Evolutionary conservation across 2,797 vertebrate genomes (phyloP).

Genomic region (Parotocinclus haroldoi): DNA sequence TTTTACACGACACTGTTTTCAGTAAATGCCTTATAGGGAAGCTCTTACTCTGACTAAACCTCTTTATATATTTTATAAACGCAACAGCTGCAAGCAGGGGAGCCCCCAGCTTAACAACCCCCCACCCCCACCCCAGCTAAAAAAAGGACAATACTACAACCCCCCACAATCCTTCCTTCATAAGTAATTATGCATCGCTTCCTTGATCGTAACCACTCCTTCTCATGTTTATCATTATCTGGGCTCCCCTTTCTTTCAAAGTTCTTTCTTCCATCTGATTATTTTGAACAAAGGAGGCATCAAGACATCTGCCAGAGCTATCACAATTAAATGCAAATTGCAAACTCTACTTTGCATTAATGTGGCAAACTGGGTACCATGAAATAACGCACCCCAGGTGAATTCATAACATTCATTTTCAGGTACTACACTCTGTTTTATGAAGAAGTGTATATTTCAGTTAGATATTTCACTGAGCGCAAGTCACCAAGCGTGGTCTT

Average conservation of each 20-base stretch:
- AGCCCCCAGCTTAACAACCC: too few relatives aligned
- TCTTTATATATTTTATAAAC: constrained; percentile 39
- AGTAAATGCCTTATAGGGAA: too few relatives aligned
- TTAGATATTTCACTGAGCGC: not conserved
- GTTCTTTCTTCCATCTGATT: constrained; percentile 64
- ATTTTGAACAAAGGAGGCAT: constrained; percentile 67
- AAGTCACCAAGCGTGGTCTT: not conserved
- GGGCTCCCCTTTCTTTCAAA: constrained; percentile 51
- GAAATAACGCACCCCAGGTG: too few relatives aligned
- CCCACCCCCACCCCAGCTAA: too few relatives aligned
- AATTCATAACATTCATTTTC: too few relatives aligned
- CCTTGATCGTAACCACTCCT: constrained; percentile 55
- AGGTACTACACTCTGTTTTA: too few relatives aligned
- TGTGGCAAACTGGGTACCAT: too few relatives aligned
- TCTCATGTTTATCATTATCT: constrained; percentile 66
- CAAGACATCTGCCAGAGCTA: constrained; percentile 83
- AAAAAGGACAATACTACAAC: constrained; percentile 63
- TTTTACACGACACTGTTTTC: too few relatives aligned
- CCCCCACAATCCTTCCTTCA: constrained; percentile 54
- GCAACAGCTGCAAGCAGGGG: constrained; percentile 75
- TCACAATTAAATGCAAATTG: constrained; percentile 87
- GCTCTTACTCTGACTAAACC: too few relatives aligned
- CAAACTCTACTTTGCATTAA: constrained; percentile 28
- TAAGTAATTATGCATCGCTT: constrained; percentile 50
- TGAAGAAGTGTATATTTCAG: too few relatives aligned